Conservation (phyloP, 1,140 invertebrate genomes). For the Aphis gossypii region DNA sequence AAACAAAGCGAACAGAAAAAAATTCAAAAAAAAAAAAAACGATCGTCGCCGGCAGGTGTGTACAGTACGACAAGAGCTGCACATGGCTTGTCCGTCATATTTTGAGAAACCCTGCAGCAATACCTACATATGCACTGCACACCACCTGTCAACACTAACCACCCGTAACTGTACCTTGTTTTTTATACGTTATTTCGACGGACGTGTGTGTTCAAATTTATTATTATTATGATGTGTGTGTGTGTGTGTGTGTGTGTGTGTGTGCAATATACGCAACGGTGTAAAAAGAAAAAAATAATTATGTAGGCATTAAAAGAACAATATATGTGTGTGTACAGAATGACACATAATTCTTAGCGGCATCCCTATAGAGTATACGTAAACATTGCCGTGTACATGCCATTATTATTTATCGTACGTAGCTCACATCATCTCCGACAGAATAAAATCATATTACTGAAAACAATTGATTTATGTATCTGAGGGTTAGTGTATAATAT, state of each 20-base stretch:
- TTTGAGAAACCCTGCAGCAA: slow-evolving; percentile 36
- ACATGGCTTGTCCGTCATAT: slow-evolving; percentile 5
- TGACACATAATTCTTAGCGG: background rate
- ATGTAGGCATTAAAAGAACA: background rate
- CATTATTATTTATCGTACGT: background rate
- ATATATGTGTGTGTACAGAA: background rate
- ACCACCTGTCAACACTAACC: slow-evolving; percentile 44
- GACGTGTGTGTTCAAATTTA: background rate
- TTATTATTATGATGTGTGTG: background rate
- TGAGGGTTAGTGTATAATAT: background rate
- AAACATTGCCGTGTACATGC: background rate
- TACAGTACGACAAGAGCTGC: background rate
- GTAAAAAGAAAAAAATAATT: background rate
- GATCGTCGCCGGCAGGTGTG: background rate
- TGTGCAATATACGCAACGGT: background rate
- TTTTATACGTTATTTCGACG: background rate
- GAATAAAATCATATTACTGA: background rate
- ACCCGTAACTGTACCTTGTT: slow-evolving; percentile 41
- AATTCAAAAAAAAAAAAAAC: background rate
- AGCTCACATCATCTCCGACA: background rate
- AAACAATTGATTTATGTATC: background rate
- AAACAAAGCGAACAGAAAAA: background rate
- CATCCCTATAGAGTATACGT: background rate
- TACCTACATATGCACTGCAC: background rate
- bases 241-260: background rate